These are phyloP conservation scores for Pseudococcus jackbeardsleyi DNA, from an alignment of 2,888 invertebrate species.

Conservation along the genomic window DNA sequence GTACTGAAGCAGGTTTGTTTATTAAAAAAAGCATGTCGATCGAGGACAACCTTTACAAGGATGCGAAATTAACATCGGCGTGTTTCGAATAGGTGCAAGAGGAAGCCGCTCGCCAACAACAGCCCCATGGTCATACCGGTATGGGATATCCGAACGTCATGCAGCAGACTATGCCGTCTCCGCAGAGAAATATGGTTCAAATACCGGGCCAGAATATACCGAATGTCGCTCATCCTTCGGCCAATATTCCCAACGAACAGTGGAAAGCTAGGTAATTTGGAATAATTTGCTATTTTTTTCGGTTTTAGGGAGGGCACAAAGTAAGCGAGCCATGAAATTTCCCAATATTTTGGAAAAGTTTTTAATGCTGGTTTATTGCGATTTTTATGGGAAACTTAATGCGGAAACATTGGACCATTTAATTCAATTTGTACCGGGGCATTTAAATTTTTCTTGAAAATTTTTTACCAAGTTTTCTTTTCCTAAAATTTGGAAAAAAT, in stretches of 20 bases:
- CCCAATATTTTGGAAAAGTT: background rate
- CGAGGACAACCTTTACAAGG: background rate
- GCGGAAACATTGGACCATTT: too few relatives aligned
- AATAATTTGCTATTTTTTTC: background rate
- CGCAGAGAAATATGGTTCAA: conserved; percentile 71
- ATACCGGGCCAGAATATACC: conserved; percentile 58
- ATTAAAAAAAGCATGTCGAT: background rate
- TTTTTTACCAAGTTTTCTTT: too few relatives aligned
- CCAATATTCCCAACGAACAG: conserved; percentile 61
- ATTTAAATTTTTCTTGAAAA: too few relatives aligned
- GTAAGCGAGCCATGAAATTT: too few relatives aligned
- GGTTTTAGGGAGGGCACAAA: too few relatives aligned
- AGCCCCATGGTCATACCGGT: conserved; percentile 81
- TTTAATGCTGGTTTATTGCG: background rate
- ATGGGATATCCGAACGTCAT: conserved; percentile 76
- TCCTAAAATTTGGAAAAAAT: too few relatives aligned
- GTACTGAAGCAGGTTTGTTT: conserved; percentile 79
- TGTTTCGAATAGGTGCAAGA: conserved; percentile 79
- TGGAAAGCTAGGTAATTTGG: conserved; percentile 61
- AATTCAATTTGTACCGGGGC: too few relatives aligned
- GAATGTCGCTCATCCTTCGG: conserved; percentile 60
- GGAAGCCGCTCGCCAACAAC: conserved; percentile 90
- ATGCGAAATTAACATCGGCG: background rate
- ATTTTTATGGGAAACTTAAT: too few relatives aligned
- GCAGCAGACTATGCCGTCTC: conserved; percentile 74